Evolutionary conservation across 2,797 vertebrate genomes (phyloP).

Genomic region (Acomys russatus): DNA sequence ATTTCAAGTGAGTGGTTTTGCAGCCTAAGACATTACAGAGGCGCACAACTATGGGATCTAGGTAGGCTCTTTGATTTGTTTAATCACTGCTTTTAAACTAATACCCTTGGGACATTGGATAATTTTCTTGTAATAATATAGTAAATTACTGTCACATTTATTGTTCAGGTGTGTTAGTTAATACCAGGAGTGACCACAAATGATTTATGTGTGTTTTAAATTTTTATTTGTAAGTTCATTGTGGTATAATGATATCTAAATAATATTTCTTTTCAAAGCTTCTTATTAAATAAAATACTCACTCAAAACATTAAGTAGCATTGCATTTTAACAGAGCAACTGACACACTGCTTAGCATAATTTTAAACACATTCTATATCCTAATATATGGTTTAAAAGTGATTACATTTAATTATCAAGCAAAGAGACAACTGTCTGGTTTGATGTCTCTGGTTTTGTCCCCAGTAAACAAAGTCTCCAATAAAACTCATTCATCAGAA

Average conservation of each 20-base stretch:
- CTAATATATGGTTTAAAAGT: neutral
- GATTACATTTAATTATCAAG: constrained; percentile 6
- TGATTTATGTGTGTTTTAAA: neutral
- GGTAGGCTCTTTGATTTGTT: neutral
- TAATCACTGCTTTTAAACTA: constrained; percentile 40
- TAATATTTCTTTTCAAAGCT: neutral
- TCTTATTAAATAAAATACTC: neutral
- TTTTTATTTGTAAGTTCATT: neutral
- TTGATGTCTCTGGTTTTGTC: neutral
- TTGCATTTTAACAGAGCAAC: neutral
- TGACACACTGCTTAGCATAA: neutral
- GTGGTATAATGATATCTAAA: neutral
- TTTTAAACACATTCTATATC: neutral
- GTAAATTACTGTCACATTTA: neutral
- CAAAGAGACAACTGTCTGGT: neutral
- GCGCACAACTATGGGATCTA: neutral
- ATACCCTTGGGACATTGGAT: neutral
- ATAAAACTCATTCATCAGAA: neutral
- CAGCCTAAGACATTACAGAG: neutral
- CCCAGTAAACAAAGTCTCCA: neutral
- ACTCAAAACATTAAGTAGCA: neutral
- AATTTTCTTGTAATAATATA: neutral
- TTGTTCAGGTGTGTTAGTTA: neutral
- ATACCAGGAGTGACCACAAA: neutral
- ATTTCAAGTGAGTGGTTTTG: constrained; percentile 19